A percentile compares a stretch with the other conserved stretches of the same genome.
Conservation (phyloP, 2,888 invertebrate species). For the Pristionchus japonicus region DNA sequence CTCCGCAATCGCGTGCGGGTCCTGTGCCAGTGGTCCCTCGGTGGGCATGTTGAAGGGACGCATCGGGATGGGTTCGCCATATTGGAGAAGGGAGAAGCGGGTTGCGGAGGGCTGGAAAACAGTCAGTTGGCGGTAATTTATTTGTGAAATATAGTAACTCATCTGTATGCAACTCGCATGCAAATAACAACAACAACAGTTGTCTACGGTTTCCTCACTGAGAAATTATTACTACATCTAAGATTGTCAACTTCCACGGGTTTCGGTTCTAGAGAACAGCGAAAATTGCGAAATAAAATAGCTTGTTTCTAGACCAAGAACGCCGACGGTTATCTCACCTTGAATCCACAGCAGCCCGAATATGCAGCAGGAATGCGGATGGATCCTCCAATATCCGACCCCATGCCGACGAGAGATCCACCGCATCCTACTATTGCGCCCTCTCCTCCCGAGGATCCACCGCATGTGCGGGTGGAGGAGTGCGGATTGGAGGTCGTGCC, state of each 20-base stretch:
- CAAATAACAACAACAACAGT: no score
- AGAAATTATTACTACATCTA: no score
- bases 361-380: constrained; percentile 76
- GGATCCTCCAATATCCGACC: constrained; percentile 77
- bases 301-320: no score
- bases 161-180: no score
- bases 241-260: neutral
- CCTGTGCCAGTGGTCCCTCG: constrained; percentile 51
- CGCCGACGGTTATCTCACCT: no score
- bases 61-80: constrained; percentile 48
- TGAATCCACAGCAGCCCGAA: constrained; percentile 76
- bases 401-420: constrained; percentile 64
- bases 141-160: no score
- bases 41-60: constrained; percentile 50
- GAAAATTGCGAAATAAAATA: no score
- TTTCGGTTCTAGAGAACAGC: no score
- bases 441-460: constrained; percentile 77
- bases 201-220: no score
- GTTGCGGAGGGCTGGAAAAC: constrained; percentile 48
- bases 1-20: constrained; percentile 43
- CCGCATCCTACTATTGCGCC: constrained; percentile 74
- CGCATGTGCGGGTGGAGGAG: constrained; percentile 54
- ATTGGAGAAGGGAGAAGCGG: constrained; percentile 43
- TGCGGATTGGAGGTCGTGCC: constrained; percentile 49
- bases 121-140: no score